Base-by-base conservation (phyloP, 1,140 invertebrate species). In the Phthorimaea operculella region DNA sequence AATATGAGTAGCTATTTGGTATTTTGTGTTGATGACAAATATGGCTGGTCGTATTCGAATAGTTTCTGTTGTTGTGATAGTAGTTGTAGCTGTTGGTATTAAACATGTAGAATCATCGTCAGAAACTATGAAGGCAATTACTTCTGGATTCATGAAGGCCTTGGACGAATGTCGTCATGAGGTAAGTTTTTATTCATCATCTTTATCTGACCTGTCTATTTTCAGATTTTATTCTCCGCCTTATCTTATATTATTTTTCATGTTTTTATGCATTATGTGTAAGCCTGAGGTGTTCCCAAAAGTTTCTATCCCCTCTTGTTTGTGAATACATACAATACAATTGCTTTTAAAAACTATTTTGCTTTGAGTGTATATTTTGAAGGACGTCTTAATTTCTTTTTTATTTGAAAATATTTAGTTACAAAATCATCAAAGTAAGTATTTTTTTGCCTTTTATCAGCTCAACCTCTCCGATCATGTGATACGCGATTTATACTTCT, bases 131-230 rank as follows among this genome's bases (percentile, higher is more conserved):
- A 67, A 64, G 42, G 34, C 54, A 3, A 56, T 72, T 9, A 62
- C 60, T 12, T 44, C 57, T 9, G 60, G 63, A 14, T 70, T 70
- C 12, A 42, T 64, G 14, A 63, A 62, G 47, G 72, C 74, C 8
- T 53, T 79, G 33, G 72, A 77, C 2, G 64, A 67, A 1, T 81
- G 78, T 56, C 74, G 73, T 28, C 53, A 66, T 5, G 78, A 81
- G 68, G 78, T 79, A 53, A 58, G 28, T 53, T 14, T 54, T 54
- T 2, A 28, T 28, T 28, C 6, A 28, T 28, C 12, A 52, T n/a
- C 14, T 34, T 28, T 28, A 6, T 2, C 21, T 4, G 21, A 4
- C 21, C 6, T 28, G 21, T 28, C 21, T 6, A 6, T 36, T 16
- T 1, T 15, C 7, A 34, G 5, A 15, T 33, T 17, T 52, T 14